Base-by-base conservation (phyloP, 2,113 vertebrate species). In the Dasyurus viverrinus region DNA sequence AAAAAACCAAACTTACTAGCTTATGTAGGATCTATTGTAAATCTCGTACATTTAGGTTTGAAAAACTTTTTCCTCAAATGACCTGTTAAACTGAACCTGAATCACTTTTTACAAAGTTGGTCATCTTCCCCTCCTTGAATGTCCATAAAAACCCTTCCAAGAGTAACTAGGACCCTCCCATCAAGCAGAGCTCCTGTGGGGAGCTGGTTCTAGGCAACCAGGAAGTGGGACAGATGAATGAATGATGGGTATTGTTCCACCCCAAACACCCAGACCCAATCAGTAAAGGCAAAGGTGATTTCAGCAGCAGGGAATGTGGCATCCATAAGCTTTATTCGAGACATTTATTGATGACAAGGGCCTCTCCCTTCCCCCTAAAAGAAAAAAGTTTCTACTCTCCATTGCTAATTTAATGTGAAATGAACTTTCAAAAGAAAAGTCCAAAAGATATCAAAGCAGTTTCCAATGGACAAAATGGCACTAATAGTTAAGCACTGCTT, bases 271-370 rank as follows among this genome's bases (percentile, higher is more conserved):
- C 89, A 47, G 23, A 27, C 84, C 94, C 95, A 95, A 96, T 96
- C 92, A 14, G 19, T 4, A 22, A 24, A n/a, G 91, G 46, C 26
- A 3, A n/a, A 91, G 95, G 94, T 98, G 98, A 98, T 89, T 95
- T 98, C 91, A 98, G 92, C 92, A 46, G 90, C 52, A 94, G 95
- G 96, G 97, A 98, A 98, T 98, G 98, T 96, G 46, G 97, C 94
- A 92, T 94, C 54, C 94, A 94, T 95, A 91, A 97, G 89, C 92
- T 97, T 96, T 96, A 98, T 36, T 97, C 25, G 94, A 98, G 95
- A 95, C 96, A 96, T 97, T 98, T 96, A 95, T 94, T 3, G 48
- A 93, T 92, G 94, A 92, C 25, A n/a, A 76, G 89, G n/a, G 30
- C 19, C 36, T 52, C 94, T 91, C 96, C 68, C 92, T 92, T 55